Evolutionary conservation across 2,113 vertebrate species (phyloP).

Genomic region (Cottus gobio): DNA sequence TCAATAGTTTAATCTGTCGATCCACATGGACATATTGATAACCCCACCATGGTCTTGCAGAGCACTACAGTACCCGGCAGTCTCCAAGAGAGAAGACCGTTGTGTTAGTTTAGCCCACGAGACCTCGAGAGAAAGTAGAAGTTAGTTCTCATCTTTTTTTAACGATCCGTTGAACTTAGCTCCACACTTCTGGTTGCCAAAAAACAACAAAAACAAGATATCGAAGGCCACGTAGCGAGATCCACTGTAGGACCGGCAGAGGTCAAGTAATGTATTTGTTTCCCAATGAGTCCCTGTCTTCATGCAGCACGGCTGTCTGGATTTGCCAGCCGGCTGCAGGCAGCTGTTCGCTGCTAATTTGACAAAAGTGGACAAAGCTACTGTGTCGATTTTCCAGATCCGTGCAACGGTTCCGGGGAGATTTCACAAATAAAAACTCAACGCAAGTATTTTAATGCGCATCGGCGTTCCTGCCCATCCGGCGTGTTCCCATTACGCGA

Average conservation of each 20-base stretch:
- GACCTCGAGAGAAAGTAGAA: too few species aligned
- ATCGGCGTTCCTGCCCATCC: slow-evolving; percentile 4
- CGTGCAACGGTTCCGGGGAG: neutral
- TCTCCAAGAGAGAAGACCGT: neutral
- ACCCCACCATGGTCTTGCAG: neutral
- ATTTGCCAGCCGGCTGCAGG: neutral
- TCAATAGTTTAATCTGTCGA: neutral
- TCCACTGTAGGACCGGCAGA: neutral
- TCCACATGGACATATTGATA: neutral
- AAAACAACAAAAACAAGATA: too few species aligned
- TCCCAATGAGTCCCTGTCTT: neutral
- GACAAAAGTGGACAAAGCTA: neutral
- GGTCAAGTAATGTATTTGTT: neutral
- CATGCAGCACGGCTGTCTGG: neutral
- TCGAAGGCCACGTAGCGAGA: too few species aligned
- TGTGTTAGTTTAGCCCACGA: neutral
- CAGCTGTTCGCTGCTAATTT: neutral
- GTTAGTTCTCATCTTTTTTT: too few species aligned
- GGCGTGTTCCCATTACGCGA: slow-evolving; percentile 19
- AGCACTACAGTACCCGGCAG: neutral
- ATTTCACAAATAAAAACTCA: neutral
- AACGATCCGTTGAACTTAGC: too few species aligned
- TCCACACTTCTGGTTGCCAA: too few species aligned
- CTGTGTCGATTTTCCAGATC: neutral
- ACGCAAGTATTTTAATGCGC: neutral